A percentile compares a stretch with the other conserved stretches of the same genome.
Evolutionary conservation across 2,113 vertebrate species (phyloP).

Genomic region (Petrocephalus zakoni): DNA sequence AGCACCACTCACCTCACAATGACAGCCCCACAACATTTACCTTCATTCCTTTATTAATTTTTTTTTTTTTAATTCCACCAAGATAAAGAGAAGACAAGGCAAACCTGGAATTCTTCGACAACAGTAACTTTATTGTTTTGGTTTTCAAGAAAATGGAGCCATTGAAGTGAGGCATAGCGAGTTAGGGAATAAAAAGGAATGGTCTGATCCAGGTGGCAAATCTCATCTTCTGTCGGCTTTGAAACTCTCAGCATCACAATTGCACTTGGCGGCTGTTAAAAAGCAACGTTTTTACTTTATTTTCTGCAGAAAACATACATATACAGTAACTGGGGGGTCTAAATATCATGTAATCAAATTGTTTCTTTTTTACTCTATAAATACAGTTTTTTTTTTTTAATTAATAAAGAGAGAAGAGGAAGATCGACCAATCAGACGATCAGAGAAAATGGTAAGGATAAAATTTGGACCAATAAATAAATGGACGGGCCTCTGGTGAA

Average conservation of each 20-base stretch:
- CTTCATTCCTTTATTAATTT: too few relatives aligned
- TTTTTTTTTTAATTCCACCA: not conserved
- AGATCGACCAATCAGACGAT: not conserved
- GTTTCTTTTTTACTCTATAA: not conserved
- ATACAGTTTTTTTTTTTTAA: not conserved
- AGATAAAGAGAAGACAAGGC: not conserved
- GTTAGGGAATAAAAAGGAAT: not conserved
- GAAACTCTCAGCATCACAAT: not conserved
- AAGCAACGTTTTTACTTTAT: not conserved
- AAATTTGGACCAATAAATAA: not conserved
- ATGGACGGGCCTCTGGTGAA: not conserved
- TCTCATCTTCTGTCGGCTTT: not conserved
- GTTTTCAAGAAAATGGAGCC: not conserved
- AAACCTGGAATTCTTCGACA: not conserved
- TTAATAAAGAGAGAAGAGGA: not conserved
- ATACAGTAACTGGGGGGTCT: not conserved
- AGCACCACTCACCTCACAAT: not conserved
- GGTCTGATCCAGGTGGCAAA: not conserved
- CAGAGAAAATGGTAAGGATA: not conserved
- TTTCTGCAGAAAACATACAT: not conserved
- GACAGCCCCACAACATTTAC: not conserved
- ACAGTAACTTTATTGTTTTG: conserved; percentile 7
- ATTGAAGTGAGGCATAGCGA: not conserved
- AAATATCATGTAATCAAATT: not conserved
- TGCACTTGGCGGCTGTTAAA: not conserved